These are phyloP conservation scores for Chrysodeixis includens DNA, from an alignment of 2,888 invertebrate genomes.

Conservation along the genomic window DNA sequence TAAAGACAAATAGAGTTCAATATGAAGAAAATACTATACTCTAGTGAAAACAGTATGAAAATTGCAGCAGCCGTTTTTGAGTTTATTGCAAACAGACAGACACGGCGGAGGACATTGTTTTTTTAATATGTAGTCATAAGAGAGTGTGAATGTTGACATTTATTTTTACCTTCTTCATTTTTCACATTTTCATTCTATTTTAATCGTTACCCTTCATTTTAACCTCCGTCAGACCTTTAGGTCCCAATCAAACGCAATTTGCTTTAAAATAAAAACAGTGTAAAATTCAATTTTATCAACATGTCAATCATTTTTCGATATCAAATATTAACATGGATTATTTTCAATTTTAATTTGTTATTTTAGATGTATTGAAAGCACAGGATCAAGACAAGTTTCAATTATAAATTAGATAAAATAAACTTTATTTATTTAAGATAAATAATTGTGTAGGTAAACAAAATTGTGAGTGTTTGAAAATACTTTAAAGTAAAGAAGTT, in stretches of 20 bases:
- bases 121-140: too few relatives aligned
- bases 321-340: constrained; percentile 1
- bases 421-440: background rate
- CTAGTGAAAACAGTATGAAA: too few relatives aligned
- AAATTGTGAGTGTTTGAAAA: too few relatives aligned
- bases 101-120: too few relatives aligned
- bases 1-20: too few relatives aligned
- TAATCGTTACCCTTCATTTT: background rate
- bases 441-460: constrained; percentile 2
- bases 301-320: background rate
- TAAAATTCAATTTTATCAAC: constrained; percentile 5
- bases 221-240: background rate
- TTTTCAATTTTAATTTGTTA: constrained; percentile 3
- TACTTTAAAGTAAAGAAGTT: too few relatives aligned
- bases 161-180: too few relatives aligned
- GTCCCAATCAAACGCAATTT: background rate
- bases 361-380: background rate
- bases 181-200: background rate
- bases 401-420: background rate
- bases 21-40: too few relatives aligned
- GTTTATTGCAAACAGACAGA: too few relatives aligned
- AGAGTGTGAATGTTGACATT: too few relatives aligned
- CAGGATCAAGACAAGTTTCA: background rate
- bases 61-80: too few relatives aligned
- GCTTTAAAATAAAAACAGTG: background rate